Base-by-base conservation (phyloP, 2,113 vertebrate species). In the Argyrosomus japonicus region DNA sequence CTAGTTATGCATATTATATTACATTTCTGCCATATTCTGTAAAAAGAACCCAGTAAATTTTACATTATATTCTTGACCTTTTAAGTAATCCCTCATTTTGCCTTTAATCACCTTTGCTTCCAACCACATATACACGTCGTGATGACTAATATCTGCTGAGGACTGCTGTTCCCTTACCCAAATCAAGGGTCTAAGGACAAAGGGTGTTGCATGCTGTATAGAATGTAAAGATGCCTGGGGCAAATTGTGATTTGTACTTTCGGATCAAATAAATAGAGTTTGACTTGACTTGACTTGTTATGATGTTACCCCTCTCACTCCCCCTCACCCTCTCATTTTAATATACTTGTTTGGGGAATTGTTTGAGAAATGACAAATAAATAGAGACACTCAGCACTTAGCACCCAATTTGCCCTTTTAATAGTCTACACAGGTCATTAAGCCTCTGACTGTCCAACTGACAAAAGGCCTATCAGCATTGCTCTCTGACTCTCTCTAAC, bases 361-460 rank as follows among this genome's bases (percentile, higher is more conserved):
- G 29, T 58, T 76, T 65, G 48, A 51, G 1, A 75, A 79, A 84
- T 75, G 58, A 56, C 36, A 48, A 45, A 80, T 69, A 73, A 77
- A 83, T 65, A 32, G 53, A 57, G 57, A 81, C 10, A 12, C 9
- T 32, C 45, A 81, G 82, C 63, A 74, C 70, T 87, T 40, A 83
- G 50, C 58, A 43, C 76, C 83, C 57, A 76, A 48, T 68, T 77
- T 86, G 10, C 50, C 45, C 58, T 68, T 91, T 89, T 87, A 84
- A 86, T 72, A 67, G 73, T 64, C 68, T 58, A 27, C 77, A 85
- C 83, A 80, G 85, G 65, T 76, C 89, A 93, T 87, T 67, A 86
- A 57, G 74, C 60, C 71, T 65, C 75, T 63, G 70, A 81, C 57
- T 82, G 75, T 74, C 83, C 53, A 40, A 27, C 13, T 81, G 61